A percentile compares a stretch with the other conserved stretches of the same genome.
These are phyloP conservation scores for Epistrophe grossulariae DNA, from an alignment of 2,888 invertebrate genomes.

Conservation along the genomic window DNA sequence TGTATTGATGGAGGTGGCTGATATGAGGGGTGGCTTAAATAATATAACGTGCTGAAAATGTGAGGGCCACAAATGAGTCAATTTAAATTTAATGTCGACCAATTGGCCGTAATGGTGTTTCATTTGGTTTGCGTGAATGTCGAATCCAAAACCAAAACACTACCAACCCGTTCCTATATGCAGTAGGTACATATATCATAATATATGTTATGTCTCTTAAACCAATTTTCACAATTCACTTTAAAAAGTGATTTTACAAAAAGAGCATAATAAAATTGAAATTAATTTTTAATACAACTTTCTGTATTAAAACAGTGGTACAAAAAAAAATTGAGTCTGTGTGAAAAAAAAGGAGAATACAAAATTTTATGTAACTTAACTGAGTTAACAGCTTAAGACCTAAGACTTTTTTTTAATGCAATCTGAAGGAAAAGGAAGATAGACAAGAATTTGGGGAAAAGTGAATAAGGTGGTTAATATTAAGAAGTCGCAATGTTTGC, in stretches of 20 bases:
- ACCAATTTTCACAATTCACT: slow-evolving; percentile 7
- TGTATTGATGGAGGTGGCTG: background rate
- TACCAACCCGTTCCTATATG: background rate
- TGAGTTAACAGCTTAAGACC: too few species aligned
- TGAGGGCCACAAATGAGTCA: slow-evolving; percentile 65
- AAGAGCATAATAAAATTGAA: slow-evolving; percentile 46
- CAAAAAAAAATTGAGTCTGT: background rate
- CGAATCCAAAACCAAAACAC: background rate
- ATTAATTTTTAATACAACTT: slow-evolving; percentile 40
- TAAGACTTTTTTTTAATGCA: too few species aligned
- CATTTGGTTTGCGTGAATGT: slow-evolving; percentile 27
- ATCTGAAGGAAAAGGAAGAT: too few species aligned
- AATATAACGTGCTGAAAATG: slow-evolving; percentile 59
- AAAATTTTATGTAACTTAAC: background rate
- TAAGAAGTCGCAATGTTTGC: too few species aligned
- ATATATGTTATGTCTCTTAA: background rate
- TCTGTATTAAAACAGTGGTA: slow-evolving; percentile 1
- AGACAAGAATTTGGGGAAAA: too few species aligned
- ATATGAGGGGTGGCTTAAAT: background rate
- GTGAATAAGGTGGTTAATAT: too few species aligned
- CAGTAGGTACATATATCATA: too few species aligned
- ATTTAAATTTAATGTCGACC: slow-evolving; percentile 69
- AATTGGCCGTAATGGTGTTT: slow-evolving; percentile 62
- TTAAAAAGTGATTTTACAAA: background rate
- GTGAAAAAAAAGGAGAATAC: background rate